Base-by-base conservation (phyloP, 2,797 vertebrate genomes). In the Chiroxiphia lanceolata region DNA sequence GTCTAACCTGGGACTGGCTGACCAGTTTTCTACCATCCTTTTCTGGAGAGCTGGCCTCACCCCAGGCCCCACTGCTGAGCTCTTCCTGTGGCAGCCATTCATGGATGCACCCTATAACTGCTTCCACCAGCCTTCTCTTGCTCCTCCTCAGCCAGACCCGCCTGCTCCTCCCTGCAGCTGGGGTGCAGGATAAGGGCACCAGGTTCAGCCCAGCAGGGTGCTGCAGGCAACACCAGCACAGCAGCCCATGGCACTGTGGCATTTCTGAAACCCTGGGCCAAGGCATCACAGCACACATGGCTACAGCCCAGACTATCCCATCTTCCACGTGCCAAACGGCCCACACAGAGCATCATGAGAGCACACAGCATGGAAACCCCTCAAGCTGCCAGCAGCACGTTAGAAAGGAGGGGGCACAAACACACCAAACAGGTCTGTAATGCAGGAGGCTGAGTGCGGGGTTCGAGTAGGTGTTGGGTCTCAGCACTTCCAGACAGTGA, bases 401-500 rank as follows among this genome's bases (percentile, higher is more conserved):
- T 47, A 90, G 54, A 83, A 82, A 91, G 78, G 93, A 96, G 94
- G 57, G 47, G 93, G 84, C 56, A 95, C 42, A 8, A 64, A 87
- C 72, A 89, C 88, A 90, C 78, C 87, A 86, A 93, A 94, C 21
- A 5, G 87, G 86, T 88, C 88, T 79, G 74, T 79, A 90, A 84
- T 23, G 81, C 78, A 94, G 76, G 67, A 94, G 94, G 84, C 87
- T 74, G 93, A 93, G 87, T 92, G 94, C 53, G 50, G 91, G 94
- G 48, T 45, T 76, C 56, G 63, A 93, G 80, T 33, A 90, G 68
- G 65, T 90, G 95, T 70, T 64, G 84, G 80, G 90, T 96, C 94
- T 97, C 96, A 91, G 90, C 87, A 92, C 87, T 82, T 96, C 86
- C 93, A 93, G 50, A 90, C 93, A 96, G 95, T 83, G 92, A 93